phyloP scores from a whole-genome alignment of 2,797 vertebrate species.

The Microctenopoma steveboyesi region DNA sequence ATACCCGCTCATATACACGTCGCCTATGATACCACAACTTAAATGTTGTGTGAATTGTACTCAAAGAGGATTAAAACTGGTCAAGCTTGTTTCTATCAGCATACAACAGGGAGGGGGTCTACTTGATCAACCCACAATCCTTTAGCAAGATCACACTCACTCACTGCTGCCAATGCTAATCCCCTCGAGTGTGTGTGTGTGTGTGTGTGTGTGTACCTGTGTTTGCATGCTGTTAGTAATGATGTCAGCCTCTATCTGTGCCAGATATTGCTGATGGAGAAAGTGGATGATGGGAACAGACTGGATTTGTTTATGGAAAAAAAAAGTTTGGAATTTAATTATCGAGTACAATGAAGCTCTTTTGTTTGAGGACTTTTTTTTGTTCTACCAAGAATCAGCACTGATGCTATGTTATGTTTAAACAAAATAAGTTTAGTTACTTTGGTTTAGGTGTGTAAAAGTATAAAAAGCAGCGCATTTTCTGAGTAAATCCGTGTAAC shows the following conservation, averaged over 20 bases:
- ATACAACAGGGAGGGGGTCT: slow-evolving; percentile 5
- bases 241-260: not conserved
- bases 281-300: slow-evolving; percentile 19
- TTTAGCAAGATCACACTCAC: slow-evolving; percentile 50
- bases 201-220: slow-evolving; percentile 15
- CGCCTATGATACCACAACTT: not conserved
- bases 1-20: not conserved
- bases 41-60: slow-evolving; percentile 42
- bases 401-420: slow-evolving; percentile 10
- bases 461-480: not conserved
- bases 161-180: slow-evolving; percentile 55
- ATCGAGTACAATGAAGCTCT: slow-evolving; percentile 14
- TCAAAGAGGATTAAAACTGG: slow-evolving; percentile 60
- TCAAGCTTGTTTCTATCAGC: slow-evolving; percentile 41
- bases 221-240: slow-evolving; percentile 21
- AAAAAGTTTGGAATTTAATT: slow-evolving; percentile 17
- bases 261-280: slow-evolving; percentile 6
- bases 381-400: not conserved
- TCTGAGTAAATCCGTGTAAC: slow-evolving; percentile 1
- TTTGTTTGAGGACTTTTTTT: slow-evolving; percentile 25
- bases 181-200: slow-evolving; percentile 40
- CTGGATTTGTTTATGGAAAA: slow-evolving; percentile 42
- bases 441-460: not conserved
- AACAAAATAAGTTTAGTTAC: slow-evolving; percentile 4
- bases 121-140: slow-evolving; percentile 57